phyloP scores from a whole-genome alignment of 1,140 invertebrate genomes.

The Bradysia coprophila region DNA sequence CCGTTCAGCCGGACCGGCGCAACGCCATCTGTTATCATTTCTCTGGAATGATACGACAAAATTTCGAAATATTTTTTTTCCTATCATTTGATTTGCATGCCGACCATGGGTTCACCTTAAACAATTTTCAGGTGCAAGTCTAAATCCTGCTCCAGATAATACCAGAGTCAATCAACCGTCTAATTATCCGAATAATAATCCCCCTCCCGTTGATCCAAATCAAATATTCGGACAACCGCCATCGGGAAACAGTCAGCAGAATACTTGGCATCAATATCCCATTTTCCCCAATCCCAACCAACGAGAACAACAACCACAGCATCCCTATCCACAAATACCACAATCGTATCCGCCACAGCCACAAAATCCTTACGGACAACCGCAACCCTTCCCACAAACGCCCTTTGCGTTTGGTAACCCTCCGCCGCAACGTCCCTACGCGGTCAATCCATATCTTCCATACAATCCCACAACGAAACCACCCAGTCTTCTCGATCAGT shows the following conservation, averaged over 20 bases:
- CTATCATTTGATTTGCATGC: too few relatives aligned
- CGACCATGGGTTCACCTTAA: too few relatives aligned
- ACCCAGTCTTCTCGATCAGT: constrained; percentile 1
- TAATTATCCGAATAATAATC: constrained; percentile 11
- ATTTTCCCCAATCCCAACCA: constrained; percentile 17
- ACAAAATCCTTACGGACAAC: constrained; percentile 21
- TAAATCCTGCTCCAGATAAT: constrained; percentile 21
- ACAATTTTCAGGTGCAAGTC: constrained; percentile 16
- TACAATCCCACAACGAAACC: background rate
- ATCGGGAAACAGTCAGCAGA: constrained; percentile 9
- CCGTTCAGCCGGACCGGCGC: background rate
- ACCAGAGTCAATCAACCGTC: constrained; percentile 18
- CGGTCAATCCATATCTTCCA: background rate
- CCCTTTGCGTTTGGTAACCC: constrained; percentile 2
- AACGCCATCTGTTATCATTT: too few relatives aligned
- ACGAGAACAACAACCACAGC: constrained; percentile 13
- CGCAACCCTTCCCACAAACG: constrained; percentile 2
- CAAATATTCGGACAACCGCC: constrained; percentile 22
- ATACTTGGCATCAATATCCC: constrained; percentile 18
- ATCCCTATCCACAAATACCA: constrained; percentile 19
- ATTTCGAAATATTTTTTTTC: too few relatives aligned
- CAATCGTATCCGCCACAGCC: constrained; percentile 17
- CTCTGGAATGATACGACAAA: background rate
- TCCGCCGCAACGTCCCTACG: background rate
- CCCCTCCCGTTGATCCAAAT: constrained; percentile 17